Evolutionary conservation across 1,140 invertebrate genomes (phyloP).

Genomic region (Brachionus rubens): DNA sequence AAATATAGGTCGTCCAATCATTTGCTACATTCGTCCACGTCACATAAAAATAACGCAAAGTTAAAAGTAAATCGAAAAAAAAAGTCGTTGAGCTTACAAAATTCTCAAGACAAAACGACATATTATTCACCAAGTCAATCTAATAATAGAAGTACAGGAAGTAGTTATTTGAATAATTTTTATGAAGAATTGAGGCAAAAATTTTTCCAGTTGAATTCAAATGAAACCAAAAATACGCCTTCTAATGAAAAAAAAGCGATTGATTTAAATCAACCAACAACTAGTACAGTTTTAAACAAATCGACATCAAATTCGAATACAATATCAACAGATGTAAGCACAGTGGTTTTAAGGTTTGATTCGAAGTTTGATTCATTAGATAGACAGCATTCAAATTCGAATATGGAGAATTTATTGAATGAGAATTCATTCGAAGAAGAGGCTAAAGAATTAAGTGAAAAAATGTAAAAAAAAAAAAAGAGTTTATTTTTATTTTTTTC

Average conservation of each 20-base stretch:
- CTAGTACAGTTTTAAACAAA: not conserved
- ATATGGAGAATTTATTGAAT: not conserved
- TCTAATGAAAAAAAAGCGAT: not conserved
- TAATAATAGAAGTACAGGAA: not conserved
- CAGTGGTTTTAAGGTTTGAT: not conserved
- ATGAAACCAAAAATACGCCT: not conserved
- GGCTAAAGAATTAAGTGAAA: no score
- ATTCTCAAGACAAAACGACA: constrained; percentile 28
- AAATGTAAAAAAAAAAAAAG: no score
- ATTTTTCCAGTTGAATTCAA: constrained; percentile 10
- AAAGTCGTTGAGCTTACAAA: constrained; percentile 41
- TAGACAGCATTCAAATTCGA: not conserved
- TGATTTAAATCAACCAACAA: no score
- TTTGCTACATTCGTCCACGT: constrained; percentile 23
- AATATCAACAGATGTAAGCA: constrained; percentile 14
- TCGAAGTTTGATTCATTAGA: constrained; percentile 19
- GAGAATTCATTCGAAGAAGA: not conserved
- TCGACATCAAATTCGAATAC: constrained; percentile 19
- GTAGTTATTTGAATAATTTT: constrained; percentile 44
- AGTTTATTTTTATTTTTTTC: no score
- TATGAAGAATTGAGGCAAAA: constrained; percentile 34
- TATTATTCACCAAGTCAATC: constrained; percentile 9
- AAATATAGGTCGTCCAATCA: constrained; percentile 32
- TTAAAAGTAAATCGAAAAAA: not conserved
- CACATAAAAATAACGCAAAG: not conserved